phyloP scores from a whole-genome alignment of 2,888 invertebrate species.

The Schizaphis graminum region DNA sequence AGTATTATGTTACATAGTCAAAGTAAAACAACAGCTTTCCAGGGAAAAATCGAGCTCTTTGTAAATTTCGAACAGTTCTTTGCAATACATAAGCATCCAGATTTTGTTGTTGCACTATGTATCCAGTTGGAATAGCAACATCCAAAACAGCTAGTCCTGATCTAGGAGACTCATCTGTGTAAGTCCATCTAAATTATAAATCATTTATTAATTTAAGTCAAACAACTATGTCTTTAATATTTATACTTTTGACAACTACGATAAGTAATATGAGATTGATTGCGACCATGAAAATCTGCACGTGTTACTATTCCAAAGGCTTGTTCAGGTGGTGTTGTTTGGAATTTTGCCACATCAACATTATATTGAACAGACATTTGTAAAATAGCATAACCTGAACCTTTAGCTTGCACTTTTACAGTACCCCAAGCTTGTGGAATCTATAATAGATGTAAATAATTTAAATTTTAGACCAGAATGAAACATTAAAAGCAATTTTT shows the following conservation, averaged over 20 bases:
- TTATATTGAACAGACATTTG: slow-evolving; percentile 95
- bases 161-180: slow-evolving; percentile 81
- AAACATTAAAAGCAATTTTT: slow-evolving; percentile 40
- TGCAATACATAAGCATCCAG: slow-evolving; percentile 88
- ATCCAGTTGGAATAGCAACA: slow-evolving; percentile 90
- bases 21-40: slow-evolving; percentile 93
- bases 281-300: slow-evolving; percentile 87
- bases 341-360: slow-evolving; percentile 86
- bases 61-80: slow-evolving; percentile 83
- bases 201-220: slow-evolving; percentile 39
- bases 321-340: slow-evolving; percentile 84
- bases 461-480: background rate
- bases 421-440: slow-evolving; percentile 95
- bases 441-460: slow-evolving; percentile 71
- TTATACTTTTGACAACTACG: slow-evolving; percentile 85
- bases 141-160: slow-evolving; percentile 92
- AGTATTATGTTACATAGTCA: slow-evolving; percentile 80
- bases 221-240: background rate
- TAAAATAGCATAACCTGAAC: slow-evolving; percentile 93
- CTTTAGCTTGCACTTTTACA: slow-evolving; percentile 91
- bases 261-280: slow-evolving; percentile 93
- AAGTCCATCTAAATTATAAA: slow-evolving; percentile 79
- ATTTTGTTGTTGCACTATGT: slow-evolving; percentile 90
- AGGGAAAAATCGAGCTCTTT: slow-evolving; percentile 85
- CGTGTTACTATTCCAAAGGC: slow-evolving; percentile 85